Conservation (phyloP, 2,797 vertebrate genomes). For the Craterocephalus amniculus region DNA sequence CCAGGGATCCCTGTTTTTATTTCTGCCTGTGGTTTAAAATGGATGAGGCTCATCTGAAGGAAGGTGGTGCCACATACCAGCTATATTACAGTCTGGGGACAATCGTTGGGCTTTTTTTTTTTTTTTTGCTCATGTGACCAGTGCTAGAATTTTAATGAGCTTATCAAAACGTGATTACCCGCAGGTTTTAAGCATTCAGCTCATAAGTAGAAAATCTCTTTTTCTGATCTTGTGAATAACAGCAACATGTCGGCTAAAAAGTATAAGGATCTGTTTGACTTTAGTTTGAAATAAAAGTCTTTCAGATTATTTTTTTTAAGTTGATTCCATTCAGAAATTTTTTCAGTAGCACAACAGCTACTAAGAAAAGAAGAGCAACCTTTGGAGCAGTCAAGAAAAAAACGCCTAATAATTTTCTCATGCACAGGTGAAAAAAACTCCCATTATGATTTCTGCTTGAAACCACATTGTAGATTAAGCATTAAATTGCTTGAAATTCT, state of each 20-base stretch:
- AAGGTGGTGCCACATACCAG: background rate
- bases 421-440: background rate
- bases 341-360: too few species aligned
- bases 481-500: background rate
- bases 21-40: background rate
- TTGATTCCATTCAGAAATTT: too few species aligned
- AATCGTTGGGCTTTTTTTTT: background rate
- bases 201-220: background rate
- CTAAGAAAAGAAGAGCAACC: too few species aligned
- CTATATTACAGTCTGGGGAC: background rate
- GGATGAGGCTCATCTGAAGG: background rate
- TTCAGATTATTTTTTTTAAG: too few species aligned
- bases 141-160: background rate
- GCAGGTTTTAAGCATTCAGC: background rate
- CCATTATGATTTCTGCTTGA: background rate
- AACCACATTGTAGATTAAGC: background rate
- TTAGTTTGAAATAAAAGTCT: too few species aligned
- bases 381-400: background rate
- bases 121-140: background rate
- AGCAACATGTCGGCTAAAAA: too few species aligned
- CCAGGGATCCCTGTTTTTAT: background rate
- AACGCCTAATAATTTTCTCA: background rate
- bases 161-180: background rate
- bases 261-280: too few species aligned
- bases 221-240: too few species aligned